Conservation (phyloP, 2,797 vertebrate genomes). For the Cynopterus sphinx region DNA sequence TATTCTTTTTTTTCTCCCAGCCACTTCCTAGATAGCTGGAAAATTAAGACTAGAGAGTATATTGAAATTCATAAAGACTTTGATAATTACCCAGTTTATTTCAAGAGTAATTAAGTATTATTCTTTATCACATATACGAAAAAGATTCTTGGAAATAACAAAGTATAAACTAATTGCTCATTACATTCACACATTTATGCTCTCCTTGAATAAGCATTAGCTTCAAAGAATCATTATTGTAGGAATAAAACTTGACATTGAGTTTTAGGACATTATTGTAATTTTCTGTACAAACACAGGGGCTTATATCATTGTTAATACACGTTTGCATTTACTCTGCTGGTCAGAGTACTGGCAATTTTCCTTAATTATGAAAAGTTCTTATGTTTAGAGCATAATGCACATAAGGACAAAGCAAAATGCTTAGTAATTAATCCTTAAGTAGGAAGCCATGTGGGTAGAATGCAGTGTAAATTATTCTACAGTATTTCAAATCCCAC, state of each 20-base stretch:
- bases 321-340: slow-evolving; percentile 64
- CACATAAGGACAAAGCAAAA: slow-evolving; percentile 49
- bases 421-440: slow-evolving; percentile 70
- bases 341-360: slow-evolving; percentile 62
- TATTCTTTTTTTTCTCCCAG: background rate
- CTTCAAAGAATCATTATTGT: background rate
- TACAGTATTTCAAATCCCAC: slow-evolving; percentile 20
- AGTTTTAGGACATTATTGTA: slow-evolving; percentile 52
- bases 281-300: slow-evolving; percentile 46
- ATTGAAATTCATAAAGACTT: background rate
- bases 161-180: background rate
- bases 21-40: background rate
- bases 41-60: background rate
- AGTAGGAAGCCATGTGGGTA: slow-evolving; percentile 54
- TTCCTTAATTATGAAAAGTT: slow-evolving; percentile 61
- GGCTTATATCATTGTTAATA: slow-evolving; percentile 60
- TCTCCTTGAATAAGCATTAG: slow-evolving; percentile 27
- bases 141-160: slow-evolving; percentile 16
- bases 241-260: slow-evolving; percentile 54
- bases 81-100: background rate
- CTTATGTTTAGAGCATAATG: slow-evolving; percentile 66
- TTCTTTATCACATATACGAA: background rate
- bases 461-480: slow-evolving; percentile 36
- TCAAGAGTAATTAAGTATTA: slow-evolving; percentile 29
- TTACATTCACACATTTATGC: background rate